These are phyloP conservation scores for Stomatorhinus ivindoensis DNA, from an alignment of 2,113 vertebrate species.

Conservation along the genomic window DNA sequence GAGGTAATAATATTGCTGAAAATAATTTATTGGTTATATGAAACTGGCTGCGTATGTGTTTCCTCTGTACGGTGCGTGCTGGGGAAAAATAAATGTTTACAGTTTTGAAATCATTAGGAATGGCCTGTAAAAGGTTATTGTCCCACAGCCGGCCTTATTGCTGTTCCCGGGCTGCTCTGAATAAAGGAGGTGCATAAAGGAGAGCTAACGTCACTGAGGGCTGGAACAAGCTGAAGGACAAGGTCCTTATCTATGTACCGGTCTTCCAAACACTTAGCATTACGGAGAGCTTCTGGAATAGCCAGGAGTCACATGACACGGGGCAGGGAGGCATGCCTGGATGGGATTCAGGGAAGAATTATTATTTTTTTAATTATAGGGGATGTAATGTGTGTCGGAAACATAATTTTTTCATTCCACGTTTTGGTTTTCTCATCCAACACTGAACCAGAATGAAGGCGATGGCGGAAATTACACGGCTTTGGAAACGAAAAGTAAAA, in stretches of 20 bases:
- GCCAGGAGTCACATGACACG: background rate
- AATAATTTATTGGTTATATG: background rate
- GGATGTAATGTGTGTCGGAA: background rate
- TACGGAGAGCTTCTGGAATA: background rate
- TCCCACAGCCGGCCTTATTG: background rate
- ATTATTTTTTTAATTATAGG: background rate
- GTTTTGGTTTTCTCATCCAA: background rate
- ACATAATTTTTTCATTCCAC: background rate
- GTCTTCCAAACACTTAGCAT: background rate
- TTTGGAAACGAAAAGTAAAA: slow-evolving; percentile 14
- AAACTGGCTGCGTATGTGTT: background rate
- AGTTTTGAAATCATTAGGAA: background rate
- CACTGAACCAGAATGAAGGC: background rate
- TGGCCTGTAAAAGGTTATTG: background rate
- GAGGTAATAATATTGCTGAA: background rate
- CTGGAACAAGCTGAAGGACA: background rate
- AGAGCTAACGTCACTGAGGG: background rate
- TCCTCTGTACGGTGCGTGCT: background rate
- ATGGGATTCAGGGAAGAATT: background rate
- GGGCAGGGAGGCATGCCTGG: background rate
- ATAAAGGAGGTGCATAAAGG: background rate
- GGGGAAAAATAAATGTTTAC: background rate
- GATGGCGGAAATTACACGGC: background rate
- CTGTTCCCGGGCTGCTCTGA: background rate
- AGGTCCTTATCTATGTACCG: background rate